Conservation (phyloP, 2,797 vertebrate genomes). For the Malurus leucopterus region DNA sequence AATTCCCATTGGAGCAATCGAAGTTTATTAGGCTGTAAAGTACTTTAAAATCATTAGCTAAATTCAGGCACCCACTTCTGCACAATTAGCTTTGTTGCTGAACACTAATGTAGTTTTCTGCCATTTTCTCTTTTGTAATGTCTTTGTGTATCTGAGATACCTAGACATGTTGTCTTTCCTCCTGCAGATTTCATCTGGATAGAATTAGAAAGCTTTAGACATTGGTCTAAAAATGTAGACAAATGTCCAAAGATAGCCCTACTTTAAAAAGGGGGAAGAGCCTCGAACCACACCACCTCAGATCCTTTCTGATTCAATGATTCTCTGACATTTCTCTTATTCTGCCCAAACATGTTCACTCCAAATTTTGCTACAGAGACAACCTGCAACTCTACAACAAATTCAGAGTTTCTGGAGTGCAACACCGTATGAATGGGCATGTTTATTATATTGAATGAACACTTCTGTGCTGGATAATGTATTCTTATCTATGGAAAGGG, state of each 20-base stretch:
- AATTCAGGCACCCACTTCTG: constrained; percentile 6
- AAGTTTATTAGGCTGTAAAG: constrained; percentile 28
- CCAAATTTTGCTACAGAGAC: not conserved
- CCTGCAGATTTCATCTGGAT: not conserved
- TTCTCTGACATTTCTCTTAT: not conserved
- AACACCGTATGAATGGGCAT: rapidly evolving
- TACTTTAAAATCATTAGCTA: constrained; percentile 21
- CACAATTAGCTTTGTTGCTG: not conserved
- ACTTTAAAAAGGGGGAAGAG: not conserved
- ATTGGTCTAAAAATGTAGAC: not conserved
- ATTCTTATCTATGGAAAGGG: not conserved
- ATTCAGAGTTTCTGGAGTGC: not conserved
- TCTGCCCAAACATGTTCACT: not conserved
- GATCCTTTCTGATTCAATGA: not conserved
- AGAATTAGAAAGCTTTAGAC: not conserved
- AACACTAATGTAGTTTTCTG: not conserved
- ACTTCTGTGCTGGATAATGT: not conserved
- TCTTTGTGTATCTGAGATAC: not conserved
- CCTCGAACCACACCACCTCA: not conserved
- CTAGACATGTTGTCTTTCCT: not conserved
- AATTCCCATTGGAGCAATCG: not conserved
- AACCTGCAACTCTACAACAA: not conserved
- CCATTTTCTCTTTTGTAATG: not conserved
- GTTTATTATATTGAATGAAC: not conserved
- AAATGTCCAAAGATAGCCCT: not conserved